Evolutionary conservation across 2,113 vertebrate species (phyloP), one percentile per base, ranked within the genome.

Genomic region (Phrynosoma platyrhinos): DNA sequence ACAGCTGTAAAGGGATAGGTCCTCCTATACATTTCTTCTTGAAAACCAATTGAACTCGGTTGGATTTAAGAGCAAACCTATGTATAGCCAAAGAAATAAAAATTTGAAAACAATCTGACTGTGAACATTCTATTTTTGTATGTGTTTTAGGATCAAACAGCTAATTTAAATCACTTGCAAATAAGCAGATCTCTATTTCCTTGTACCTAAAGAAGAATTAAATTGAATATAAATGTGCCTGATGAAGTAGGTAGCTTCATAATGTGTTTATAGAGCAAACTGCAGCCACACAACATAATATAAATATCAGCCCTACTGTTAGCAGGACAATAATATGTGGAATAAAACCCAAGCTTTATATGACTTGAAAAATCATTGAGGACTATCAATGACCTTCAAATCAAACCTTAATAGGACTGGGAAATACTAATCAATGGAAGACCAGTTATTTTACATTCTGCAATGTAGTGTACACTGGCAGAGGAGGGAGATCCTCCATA

Each of bases 331-430:
- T 76, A 32, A 8, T 25, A 18, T 23, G 9, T 23, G 42, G 87
- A 36, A 83, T n/a, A 66, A 88, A 75, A 68, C 20, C 53, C 30
- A 64, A 76, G 36, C n/a, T 62, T 68, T 32, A 25, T 16, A 88
- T 88, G 87, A 88, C 81, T 88, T 88, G 87, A 74, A 88, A 78
- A 88, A 77, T 83, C 47, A 30, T 30, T 75, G 58, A 16, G 12
- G 75, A 30, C 9, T 40, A 40, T 30, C 87, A 55, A 36, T 55
- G 47, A 42, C 81, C 82, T 88, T 83, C 42, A 78, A 52, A 77
- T 53, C 23, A 55, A 25, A 58, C n/a, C 42, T 80, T 40, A 58
- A 79, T 69, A 52, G 66, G 64, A 71, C 42, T 36, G 27, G 36
- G 62, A 88, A 88, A 76, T 76, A 40, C 21, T 36, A 1, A n/a